Conservation (phyloP, 2,113 vertebrate species). For the Lepidothrix coronata region DNA sequence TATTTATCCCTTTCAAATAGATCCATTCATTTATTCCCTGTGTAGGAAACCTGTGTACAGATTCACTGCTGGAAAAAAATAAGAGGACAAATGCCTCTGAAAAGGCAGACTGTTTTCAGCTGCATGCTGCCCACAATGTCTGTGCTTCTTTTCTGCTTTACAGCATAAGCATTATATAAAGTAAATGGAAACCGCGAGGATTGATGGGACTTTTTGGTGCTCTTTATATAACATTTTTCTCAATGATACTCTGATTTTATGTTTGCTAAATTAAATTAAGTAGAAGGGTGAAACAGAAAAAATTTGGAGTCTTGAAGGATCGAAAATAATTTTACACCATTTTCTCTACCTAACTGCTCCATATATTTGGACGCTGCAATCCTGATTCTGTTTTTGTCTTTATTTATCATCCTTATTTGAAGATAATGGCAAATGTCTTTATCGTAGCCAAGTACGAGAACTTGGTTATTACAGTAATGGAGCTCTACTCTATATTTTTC, state of each 20-base stretch:
- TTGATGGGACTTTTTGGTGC: background rate
- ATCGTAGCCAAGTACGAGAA: background rate
- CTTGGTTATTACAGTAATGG: background rate
- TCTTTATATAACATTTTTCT: background rate
- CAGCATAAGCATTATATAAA: background rate
- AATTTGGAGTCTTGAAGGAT: background rate
- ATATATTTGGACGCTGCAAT: background rate
- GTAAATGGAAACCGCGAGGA: background rate
- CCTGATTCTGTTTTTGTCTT: background rate
- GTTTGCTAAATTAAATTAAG: background rate
- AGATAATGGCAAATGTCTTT: background rate
- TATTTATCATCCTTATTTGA: background rate
- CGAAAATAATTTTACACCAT: background rate
- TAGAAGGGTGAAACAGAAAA: background rate
- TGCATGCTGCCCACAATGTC: background rate
- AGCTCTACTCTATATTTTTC: background rate
- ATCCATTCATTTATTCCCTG: conserved; percentile 55
- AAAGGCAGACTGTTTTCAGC: background rate
- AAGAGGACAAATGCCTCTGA: conserved; percentile 38
- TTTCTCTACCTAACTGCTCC: background rate
- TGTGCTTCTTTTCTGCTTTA: background rate
- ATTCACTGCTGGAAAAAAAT: conserved; percentile 35
- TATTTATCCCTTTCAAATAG: conserved; percentile 36
- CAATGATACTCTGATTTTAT: background rate
- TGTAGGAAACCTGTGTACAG: conserved; percentile 34